These are phyloP conservation scores for Pelagia noctiluca DNA, from an alignment of 30 jellyfish, hydroid and myxozoan species.

Conservation along the genomic window DNA sequence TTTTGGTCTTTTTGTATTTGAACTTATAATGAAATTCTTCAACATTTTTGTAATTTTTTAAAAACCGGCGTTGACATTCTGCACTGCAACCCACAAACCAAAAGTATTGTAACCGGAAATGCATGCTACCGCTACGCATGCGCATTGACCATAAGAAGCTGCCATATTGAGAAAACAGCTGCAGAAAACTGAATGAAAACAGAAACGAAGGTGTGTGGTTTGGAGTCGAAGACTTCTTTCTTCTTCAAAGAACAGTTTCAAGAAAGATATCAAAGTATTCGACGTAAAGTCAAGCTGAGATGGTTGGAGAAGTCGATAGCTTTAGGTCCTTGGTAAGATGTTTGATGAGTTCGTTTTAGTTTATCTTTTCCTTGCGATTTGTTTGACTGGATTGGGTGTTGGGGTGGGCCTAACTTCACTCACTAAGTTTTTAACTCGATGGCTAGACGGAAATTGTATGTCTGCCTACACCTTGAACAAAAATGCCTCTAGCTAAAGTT, in stretches of 20 bases:
- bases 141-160: conserved; percentile 11
- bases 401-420: neutral
- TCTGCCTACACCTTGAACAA: neutral
- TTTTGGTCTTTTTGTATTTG: no score
- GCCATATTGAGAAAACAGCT: conserved; percentile 14
- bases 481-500: neutral
- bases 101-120: neutral
- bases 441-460: neutral
- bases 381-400: neutral
- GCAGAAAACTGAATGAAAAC: conserved; percentile 38
- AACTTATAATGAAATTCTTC: no score
- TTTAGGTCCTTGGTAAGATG: conserved; percentile 68
- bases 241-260: neutral
- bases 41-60: no score
- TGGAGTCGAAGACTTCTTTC: neutral
- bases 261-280: neutral
- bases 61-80: no score
- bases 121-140: conserved; percentile 28
- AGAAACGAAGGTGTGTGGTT: conserved; percentile 27
- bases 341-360: neutral
- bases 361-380: neutral
- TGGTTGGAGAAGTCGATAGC: conserved; percentile 81
- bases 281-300: neutral
- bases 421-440: neutral
- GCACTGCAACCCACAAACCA: neutral